Base-by-base conservation (phyloP, 2,113 vertebrate species). In the Capreolus pygargus region DNA sequence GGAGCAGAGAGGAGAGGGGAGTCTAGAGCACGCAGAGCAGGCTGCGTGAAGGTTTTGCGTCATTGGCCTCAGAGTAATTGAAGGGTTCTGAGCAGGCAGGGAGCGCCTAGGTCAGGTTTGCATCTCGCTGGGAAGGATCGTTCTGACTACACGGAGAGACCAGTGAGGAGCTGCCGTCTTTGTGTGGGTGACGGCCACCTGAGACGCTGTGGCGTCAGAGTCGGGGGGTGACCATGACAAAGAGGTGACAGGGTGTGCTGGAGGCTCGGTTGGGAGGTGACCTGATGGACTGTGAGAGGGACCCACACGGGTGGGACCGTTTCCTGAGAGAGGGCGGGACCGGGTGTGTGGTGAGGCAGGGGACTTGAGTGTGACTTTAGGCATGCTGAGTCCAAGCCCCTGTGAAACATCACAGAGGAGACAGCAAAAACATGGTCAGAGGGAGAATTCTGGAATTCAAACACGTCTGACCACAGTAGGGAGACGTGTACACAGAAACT, bases 361-460 rank as follows among this genome's bases (percentile, higher is more conserved):
- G n/a, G n/a, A 12, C 11, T n/a, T 25, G 67, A 12, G n/a, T 78
- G 33, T 47, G 14, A 17, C 16, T 74, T 30, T 54, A 43, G n/a
- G 13, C 27, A 16, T 2, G 0, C 4, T 43, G 45, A 88, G 25
- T 76, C 25, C 17, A 74, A 45, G 28, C 60, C 7, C 14, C 28
- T 83, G n/a, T 85, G 76, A 21, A 33, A 9, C 21, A 25, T 55
- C 17, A 43, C 2, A 50, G 23, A 27, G 15, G 43, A 47, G 25
- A 39, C 0, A 4, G 33, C 8, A 30, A 50, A n/a, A 36, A 74
- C 4, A 1, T 33, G 55, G 13, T 16, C 0, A 1, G 39, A 39
- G 39, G 79, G 7, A 28, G 82, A 67, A 78, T 55, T 92, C 45
- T 91, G 74, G 58, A 45, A 36, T 43, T 89, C 4, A 17, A 13